A percentile compares a stretch with the other conserved stretches of the same genome.
Conservation (phyloP, 2,113 vertebrate species). For the Bufo gargarizans region DNA sequence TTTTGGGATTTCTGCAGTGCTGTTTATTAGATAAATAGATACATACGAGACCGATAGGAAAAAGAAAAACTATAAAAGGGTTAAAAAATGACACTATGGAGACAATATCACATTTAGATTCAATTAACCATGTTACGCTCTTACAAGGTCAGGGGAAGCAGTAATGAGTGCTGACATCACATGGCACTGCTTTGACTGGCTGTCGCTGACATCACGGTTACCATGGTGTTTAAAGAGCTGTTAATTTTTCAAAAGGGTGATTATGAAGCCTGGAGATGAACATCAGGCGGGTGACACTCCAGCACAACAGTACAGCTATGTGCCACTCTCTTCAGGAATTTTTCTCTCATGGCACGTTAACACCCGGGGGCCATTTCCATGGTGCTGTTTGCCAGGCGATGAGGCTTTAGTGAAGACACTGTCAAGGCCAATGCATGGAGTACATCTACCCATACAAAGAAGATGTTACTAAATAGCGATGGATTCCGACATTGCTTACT, state of each 20-base stretch:
- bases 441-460: neutral
- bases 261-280: constrained; percentile 73
- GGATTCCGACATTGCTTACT: neutral
- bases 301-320: constrained; percentile 61
- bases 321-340: constrained; percentile 62
- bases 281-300: constrained; percentile 70
- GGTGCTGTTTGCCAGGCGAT: neutral
- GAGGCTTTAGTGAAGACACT: neutral
- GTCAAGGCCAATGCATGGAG: neutral
- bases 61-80: neutral
- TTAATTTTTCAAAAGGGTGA: constrained; percentile 79
- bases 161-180: constrained; percentile 70
- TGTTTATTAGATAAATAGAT: neutral
- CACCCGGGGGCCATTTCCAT: constrained; percentile 24
- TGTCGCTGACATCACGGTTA: constrained; percentile 67
- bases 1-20: no score
- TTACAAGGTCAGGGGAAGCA: constrained; percentile 72
- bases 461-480: neutral
- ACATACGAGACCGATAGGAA: neutral
- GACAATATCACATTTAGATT: constrained; percentile 22
- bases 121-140: constrained; percentile 69
- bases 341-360: constrained; percentile 49
- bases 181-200: constrained; percentile 65
- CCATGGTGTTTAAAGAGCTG: constrained; percentile 74
- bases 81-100: neutral